Evolutionary conservation across 2,888 invertebrate genomes (phyloP).

Genomic region (Hipparchia sbordonii): DNA sequence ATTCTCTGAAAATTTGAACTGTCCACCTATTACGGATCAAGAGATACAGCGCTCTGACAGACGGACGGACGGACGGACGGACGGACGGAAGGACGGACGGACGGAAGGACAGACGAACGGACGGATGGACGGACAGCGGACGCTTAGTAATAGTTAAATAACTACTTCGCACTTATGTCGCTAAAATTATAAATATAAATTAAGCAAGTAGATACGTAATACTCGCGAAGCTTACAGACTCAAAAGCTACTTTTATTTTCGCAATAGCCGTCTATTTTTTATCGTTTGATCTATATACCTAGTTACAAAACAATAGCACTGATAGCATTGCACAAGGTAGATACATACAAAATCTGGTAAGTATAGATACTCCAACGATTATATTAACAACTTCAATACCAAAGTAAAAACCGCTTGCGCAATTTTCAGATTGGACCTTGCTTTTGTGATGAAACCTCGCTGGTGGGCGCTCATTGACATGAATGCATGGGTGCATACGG

Average conservation of each 20-base stretch:
- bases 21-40: no score
- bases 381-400: conserved; percentile 1
- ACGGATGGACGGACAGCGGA: no score
- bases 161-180: no score
- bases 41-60: no score
- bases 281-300: not conserved
- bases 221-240: not conserved
- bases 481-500: conserved; percentile 52
- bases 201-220: not conserved
- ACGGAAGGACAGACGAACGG: no score
- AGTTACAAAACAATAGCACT: not conserved
- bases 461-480: conserved; percentile 37
- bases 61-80: no score
- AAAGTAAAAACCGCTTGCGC: conserved; percentile 12
- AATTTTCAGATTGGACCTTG: conserved; percentile 30
- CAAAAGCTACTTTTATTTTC: not conserved
- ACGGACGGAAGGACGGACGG: no score
- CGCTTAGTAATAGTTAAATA: no score
- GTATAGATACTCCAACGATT: conserved; percentile 25
- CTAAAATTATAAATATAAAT: no score
- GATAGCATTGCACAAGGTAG: not conserved
- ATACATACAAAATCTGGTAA: not conserved
- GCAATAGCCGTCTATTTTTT: not conserved
- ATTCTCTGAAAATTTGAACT: no score
- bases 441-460: conserved; percentile 20